Percentiles rank a stretch among this genome's conserved stretches.
phyloP scores from a whole-genome alignment of 2,113 vertebrate genomes.

The Boulengeromyrus knoepffleri region DNA sequence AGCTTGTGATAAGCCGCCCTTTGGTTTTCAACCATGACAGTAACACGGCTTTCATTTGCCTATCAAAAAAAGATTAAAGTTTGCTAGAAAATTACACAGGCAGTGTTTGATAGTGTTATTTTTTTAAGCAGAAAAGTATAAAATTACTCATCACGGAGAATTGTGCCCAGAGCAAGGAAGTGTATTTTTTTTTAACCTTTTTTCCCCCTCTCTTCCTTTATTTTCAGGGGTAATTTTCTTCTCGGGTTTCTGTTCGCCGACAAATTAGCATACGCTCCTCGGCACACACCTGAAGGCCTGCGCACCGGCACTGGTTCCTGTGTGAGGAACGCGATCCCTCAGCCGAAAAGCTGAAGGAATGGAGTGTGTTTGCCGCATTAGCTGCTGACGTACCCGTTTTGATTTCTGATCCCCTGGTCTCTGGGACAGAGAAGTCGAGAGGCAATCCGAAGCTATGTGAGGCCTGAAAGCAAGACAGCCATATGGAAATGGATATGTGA shows the following conservation, averaged over 20 bases:
- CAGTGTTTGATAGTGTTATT: constrained; percentile 48
- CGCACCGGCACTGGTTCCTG: neutral
- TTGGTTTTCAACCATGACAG: neutral
- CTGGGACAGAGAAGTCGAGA: neutral
- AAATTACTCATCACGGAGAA: constrained; percentile 9
- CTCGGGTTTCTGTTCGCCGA: constrained; percentile 1
- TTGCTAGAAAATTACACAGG: constrained; percentile 38
- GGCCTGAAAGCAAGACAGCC: neutral
- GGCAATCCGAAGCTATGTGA: neutral
- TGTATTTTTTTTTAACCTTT: constrained; percentile 22
- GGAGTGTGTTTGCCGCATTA: neutral
- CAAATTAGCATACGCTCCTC: neutral
- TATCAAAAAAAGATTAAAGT: constrained; percentile 56
- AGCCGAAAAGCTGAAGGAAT: neutral
- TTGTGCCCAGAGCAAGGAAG: constrained; percentile 56
- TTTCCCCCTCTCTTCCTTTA: neutral
- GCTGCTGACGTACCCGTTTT: neutral
- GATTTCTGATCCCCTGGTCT: neutral
- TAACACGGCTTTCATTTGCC: neutral
- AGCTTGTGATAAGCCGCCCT: neutral
- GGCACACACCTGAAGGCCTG: neutral
- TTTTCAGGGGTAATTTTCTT: constrained; percentile 24
- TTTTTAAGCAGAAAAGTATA: constrained; percentile 27
- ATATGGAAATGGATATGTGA: neutral
- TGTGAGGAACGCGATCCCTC: neutral